Evolutionary conservation across 1,140 invertebrate species (phyloP).

Genomic region (Colletes latitarsis): DNA sequence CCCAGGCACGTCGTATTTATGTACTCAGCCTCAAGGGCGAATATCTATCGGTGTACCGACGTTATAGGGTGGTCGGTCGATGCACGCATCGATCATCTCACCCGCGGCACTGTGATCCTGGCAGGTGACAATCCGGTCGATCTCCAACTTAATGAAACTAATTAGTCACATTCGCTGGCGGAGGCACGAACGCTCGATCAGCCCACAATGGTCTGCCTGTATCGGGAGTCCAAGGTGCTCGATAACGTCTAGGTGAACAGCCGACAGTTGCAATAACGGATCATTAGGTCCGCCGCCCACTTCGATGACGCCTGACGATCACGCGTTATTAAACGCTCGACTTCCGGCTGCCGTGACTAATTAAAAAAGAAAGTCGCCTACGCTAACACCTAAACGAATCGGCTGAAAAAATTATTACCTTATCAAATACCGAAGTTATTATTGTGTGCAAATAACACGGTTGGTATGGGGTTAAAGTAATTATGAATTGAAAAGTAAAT

Average conservation of each 20-base stretch:
- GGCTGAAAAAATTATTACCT: too few relatives aligned
- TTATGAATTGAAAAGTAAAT: too few relatives aligned
- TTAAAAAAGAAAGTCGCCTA: too few relatives aligned
- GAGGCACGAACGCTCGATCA: conserved; percentile 7
- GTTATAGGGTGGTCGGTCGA: too few relatives aligned
- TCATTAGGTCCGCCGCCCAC: neutral
- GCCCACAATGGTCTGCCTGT: conserved; percentile 5
- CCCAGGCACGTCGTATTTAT: conserved; percentile 19
- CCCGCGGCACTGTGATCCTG: conserved; percentile 5
- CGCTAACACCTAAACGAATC: too few relatives aligned
- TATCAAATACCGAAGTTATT: too few relatives aligned
- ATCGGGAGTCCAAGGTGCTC: conserved; percentile 20
- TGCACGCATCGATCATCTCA: conserved; percentile 31
- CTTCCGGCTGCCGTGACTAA: too few relatives aligned
- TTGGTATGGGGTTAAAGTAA: too few relatives aligned
- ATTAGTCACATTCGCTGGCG: conserved; percentile 35
- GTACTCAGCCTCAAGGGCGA: neutral
- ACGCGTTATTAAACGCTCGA: too few relatives aligned
- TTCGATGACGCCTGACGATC: too few relatives aligned
- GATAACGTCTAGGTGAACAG: conserved; percentile 22
- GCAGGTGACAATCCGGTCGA: conserved; percentile 36
- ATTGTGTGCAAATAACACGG: too few relatives aligned
- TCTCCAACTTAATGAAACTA: conserved; percentile 51
- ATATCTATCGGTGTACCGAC: neutral
- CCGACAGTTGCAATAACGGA: conserved; percentile 24